Conservation (phyloP, 2,888 invertebrate species). For the Pyrrhosoma nymphula region DNA sequence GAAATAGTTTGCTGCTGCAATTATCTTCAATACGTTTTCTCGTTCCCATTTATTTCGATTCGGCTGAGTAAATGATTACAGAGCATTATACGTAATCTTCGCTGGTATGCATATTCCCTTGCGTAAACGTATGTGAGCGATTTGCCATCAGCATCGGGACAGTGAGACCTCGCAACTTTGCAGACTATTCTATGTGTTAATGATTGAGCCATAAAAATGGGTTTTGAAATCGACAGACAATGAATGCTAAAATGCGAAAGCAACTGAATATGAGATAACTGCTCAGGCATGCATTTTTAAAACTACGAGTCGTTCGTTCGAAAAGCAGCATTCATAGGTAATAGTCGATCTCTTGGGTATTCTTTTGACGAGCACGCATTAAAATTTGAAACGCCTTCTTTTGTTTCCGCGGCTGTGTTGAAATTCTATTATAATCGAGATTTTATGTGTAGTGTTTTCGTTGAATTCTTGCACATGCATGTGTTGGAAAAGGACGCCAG, state of each 20-base stretch:
- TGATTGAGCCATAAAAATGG: not conserved
- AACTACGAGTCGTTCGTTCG: not conserved
- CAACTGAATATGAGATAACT: not conserved
- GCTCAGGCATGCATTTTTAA: not conserved
- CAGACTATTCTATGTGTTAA: not conserved
- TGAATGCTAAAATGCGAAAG: not conserved
- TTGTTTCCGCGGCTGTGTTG: too few species aligned
- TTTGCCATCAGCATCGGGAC: not conserved
- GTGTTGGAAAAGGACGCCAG: too few species aligned
- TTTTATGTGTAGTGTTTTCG: too few species aligned
- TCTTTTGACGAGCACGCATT: too few species aligned
- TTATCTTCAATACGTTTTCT: not conserved
- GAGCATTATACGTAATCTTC: not conserved
- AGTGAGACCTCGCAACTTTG: not conserved
- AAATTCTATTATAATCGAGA: too few species aligned
- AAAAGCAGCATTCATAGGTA: too few species aligned
- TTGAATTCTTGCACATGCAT: too few species aligned
- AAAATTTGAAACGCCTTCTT: too few species aligned
- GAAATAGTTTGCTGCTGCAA: too few species aligned
- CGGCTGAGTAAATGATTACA: not conserved
- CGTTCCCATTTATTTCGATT: not conserved
- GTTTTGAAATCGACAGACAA: not conserved
- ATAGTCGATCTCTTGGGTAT: too few species aligned
- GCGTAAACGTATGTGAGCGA: not conserved
- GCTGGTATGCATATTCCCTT: not conserved